Conservation (phyloP, 1,140 invertebrate species). For the Drosophila erecta region DNA sequence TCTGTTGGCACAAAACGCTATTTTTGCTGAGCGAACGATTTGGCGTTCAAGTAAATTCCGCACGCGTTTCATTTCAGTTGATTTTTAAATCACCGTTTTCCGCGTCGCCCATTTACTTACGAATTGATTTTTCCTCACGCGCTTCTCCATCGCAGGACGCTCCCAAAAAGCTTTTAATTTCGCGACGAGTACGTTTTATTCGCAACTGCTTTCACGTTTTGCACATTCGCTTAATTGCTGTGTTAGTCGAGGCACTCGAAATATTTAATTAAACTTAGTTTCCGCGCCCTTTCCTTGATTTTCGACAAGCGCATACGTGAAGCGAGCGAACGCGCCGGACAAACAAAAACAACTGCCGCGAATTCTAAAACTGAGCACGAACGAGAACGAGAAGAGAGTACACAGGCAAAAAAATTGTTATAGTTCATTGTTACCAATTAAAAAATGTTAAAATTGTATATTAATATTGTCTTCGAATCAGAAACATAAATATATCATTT, state of each 20-base stretch:
- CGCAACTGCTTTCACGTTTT: constrained; percentile 25
- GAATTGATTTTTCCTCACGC: constrained; percentile 68
- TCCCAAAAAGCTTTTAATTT: constrained; percentile 9
- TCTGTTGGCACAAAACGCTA: constrained; percentile 41
- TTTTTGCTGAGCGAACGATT: constrained; percentile 32
- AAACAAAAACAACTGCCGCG: constrained; percentile 48
- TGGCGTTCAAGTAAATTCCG: constrained; percentile 9
- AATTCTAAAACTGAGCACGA: constrained; percentile 38
- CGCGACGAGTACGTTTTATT: background rate
- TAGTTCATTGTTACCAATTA: background rate
- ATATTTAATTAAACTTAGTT: constrained; percentile 66
- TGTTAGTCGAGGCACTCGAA: constrained; percentile 35
- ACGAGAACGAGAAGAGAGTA: background rate
- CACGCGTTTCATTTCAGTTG: constrained; percentile 9
- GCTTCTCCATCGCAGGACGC: constrained; percentile 47
- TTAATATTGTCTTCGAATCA: too few species aligned
- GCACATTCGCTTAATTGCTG: constrained; percentile 35
- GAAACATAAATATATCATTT: too few species aligned
- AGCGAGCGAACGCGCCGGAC: constrained; percentile 26
- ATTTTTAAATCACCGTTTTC: background rate
- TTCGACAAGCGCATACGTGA: constrained; percentile 9
- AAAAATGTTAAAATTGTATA: too few species aligned
- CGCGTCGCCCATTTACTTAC: constrained; percentile 53
- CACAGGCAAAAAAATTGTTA: background rate
- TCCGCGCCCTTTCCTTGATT: constrained; percentile 19